Percentiles rank a stretch among this genome's conserved stretches.
Conservation (phyloP, 2,888 invertebrate species). For the Parapristionchus giblindavisi region DNA sequence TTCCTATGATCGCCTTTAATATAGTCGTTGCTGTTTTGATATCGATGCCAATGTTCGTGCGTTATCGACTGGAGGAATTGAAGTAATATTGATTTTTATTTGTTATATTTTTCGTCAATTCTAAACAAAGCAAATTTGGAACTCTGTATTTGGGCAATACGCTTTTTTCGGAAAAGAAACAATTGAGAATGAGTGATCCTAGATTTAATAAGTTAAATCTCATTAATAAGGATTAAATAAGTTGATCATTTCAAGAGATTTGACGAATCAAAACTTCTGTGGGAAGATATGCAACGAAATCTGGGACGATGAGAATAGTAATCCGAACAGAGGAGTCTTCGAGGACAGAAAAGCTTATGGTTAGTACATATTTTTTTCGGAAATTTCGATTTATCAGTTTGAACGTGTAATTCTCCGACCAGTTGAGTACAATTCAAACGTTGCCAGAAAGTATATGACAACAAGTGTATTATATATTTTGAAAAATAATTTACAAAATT, state of each 20-base stretch:
- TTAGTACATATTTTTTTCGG: no score
- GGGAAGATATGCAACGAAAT: constrained; percentile 65
- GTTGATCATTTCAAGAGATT: neutral
- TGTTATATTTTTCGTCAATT: no score
- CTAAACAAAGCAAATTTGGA: no score
- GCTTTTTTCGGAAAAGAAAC: no score
- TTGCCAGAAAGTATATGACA: neutral
- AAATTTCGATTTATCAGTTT: no score
- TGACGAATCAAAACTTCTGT: constrained; percentile 43
- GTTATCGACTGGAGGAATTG: constrained; percentile 42
- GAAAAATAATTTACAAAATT: constrained; percentile 13
- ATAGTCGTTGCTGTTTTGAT: constrained; percentile 54
- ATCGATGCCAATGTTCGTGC: constrained; percentile 64
- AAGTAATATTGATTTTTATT: no score
- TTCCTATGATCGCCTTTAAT: constrained; percentile 62
- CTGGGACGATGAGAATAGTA: constrained; percentile 61
- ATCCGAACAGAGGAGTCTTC: constrained; percentile 39
- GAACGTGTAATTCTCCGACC: no score
- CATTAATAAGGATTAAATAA: neutral
- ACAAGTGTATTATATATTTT: neutral
- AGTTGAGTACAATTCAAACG: no score
- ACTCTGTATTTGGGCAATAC: no score
- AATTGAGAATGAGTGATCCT: no score
- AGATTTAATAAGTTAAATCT: neutral
- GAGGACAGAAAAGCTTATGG: constrained; percentile 51